These are phyloP conservation scores for Agriopis aurantiaria DNA, from an alignment of 2,888 invertebrate species.

Conservation along the genomic window DNA sequence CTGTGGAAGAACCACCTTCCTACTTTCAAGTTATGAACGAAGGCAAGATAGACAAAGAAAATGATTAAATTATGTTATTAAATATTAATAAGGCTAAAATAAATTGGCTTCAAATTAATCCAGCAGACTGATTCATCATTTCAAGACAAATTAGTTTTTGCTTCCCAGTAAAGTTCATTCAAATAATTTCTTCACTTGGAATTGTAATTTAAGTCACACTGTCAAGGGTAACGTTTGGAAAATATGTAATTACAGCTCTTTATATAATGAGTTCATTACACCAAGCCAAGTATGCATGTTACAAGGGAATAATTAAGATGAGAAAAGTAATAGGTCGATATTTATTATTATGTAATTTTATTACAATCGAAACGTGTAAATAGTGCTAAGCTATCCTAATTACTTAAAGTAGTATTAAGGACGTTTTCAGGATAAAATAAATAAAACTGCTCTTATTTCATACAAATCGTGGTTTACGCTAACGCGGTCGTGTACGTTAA, in stretches of 20 bases:
- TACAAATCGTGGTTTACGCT: no score
- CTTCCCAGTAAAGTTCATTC: neutral
- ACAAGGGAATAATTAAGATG: constrained; percentile 3
- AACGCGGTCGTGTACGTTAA: no score
- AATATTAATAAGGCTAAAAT: no score
- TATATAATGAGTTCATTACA: constrained; percentile 28
- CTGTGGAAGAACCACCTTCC: constrained; percentile 41
- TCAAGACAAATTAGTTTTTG: neutral
- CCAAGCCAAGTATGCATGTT: constrained; percentile 5
- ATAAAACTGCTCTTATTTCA: no score
- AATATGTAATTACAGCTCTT: constrained; percentile 37
- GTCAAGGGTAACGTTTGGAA: constrained; percentile 34
- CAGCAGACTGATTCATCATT: neutral
- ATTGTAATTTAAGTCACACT: constrained; percentile 31
- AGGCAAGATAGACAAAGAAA: constrained; percentile 25
- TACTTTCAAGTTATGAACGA: constrained; percentile 49
- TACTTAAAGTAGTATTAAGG: no score
- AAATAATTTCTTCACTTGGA: constrained; percentile 19
- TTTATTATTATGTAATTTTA: no score
- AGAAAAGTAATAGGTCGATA: neutral
- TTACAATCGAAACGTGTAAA: no score
- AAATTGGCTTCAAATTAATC: neutral
- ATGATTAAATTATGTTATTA: constrained; percentile 1
- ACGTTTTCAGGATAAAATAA: no score
- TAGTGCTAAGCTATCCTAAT: no score